Evolutionary conservation across 2,113 vertebrate species (phyloP).

Genomic region (Rhea americana): DNA sequence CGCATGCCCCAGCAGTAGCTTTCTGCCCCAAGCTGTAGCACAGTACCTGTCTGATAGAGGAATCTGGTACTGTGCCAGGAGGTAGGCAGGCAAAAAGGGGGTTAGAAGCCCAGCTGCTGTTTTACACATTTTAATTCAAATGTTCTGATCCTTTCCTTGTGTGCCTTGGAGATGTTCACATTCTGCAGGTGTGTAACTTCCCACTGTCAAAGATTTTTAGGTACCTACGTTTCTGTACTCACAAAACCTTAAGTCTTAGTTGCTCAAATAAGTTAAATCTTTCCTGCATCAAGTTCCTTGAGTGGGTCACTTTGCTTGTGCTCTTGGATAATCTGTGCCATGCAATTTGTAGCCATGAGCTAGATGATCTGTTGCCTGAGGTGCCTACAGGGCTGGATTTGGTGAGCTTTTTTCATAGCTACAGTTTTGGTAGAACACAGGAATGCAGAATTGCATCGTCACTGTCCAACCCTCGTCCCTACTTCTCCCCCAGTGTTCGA

Average conservation of each 20-base stretch:
- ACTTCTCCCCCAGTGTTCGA: accelerated
- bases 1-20: neutral
- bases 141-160: neutral
- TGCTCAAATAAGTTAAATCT: neutral
- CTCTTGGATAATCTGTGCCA: neutral
- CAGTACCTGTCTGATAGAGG: accelerated
- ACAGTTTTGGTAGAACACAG: neutral
- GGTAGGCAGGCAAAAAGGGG: neutral
- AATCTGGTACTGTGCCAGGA: neutral
- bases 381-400: neutral
- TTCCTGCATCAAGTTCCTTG: neutral
- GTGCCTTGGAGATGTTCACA: neutral
- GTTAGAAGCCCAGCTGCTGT: neutral
- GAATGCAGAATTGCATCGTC: accelerated
- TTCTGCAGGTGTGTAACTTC: neutral
- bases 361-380: neutral
- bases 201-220: accelerated
- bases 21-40: neutral
- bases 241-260: neutral
- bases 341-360: neutral
- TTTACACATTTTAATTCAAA: neutral
- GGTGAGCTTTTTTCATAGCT: accelerated
- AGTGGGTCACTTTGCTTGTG: neutral
- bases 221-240: neutral
- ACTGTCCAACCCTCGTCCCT: accelerated